These are phyloP conservation scores for Drosophila auraria DNA, from an alignment of 1,140 invertebrate species.

Conservation along the genomic window DNA sequence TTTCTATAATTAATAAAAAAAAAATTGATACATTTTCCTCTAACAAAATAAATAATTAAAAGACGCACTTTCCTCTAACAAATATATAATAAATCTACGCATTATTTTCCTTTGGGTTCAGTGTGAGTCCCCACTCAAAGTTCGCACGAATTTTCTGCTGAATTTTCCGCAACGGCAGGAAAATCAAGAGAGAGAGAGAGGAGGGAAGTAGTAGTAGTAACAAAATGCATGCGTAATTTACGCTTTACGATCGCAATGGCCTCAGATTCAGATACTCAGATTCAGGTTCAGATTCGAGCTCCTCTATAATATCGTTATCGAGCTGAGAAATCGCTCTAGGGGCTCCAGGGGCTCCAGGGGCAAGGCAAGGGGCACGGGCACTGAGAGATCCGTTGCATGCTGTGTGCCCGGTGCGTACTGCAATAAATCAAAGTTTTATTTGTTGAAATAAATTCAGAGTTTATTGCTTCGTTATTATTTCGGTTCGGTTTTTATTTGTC, in stretches of 20 bases:
- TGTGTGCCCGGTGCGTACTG: conserved; percentile 71
- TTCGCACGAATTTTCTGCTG: conserved; percentile 60
- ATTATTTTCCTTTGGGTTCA: neutral
- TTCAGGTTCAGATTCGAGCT: conserved; percentile 44
- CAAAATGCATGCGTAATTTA: conserved; percentile 61
- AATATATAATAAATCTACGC: neutral
- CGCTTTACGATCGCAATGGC: conserved; percentile 66
- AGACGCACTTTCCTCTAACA: too few relatives aligned
- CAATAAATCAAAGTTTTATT: conserved; percentile 84
- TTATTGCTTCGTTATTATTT: conserved; percentile 83
- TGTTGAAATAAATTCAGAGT: conserved; percentile 83
- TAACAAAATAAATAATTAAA: too few relatives aligned
- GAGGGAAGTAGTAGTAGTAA: conserved; percentile 8
- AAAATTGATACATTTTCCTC: too few relatives aligned
- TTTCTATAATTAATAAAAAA: too few relatives aligned
- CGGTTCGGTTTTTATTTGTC: conserved; percentile 21
- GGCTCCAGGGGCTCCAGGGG: neutral
- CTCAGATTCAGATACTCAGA: conserved; percentile 32
- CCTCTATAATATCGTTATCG: conserved; percentile 44
- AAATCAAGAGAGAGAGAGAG: neutral
- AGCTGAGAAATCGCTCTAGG: conserved; percentile 36
- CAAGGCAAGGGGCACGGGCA: conserved; percentile 21
- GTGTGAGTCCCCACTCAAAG: conserved; percentile 26
- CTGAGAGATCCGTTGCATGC: conserved; percentile 64
- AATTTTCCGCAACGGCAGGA: neutral